These are phyloP conservation scores for Euphonia xanthogaster DNA, from an alignment of 2,797 vertebrate genomes.

Conservation along the genomic window DNA sequence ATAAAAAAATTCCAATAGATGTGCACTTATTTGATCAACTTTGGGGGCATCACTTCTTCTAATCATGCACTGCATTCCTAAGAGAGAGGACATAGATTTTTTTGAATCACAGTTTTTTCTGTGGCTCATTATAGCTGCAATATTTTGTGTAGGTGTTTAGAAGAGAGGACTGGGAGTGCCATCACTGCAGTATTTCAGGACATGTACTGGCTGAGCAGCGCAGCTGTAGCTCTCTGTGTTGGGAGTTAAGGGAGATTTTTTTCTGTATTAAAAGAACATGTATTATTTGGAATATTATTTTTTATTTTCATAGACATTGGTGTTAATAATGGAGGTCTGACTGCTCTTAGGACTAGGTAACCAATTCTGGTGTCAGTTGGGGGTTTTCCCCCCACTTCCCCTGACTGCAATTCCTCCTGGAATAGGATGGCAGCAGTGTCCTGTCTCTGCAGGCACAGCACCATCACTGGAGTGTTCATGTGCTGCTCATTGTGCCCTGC, in stretches of 20 bases:
- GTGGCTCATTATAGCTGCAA: not conserved
- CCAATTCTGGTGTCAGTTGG: not conserved
- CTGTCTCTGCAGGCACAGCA: not conserved
- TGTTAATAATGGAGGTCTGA: not conserved
- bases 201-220: not conserved
- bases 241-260: not conserved
- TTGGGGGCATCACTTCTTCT: conserved; percentile 1
- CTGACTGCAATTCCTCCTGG: not conserved
- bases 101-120: not conserved
- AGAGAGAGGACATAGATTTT: not conserved
- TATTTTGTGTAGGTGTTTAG: not conserved
- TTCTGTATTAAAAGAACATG: not conserved
- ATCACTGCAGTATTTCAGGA: not conserved
- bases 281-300: not conserved
- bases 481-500: not conserved
- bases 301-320: not conserved
- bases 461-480: fast-evolving
- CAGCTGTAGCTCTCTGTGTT: not conserved
- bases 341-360: not conserved
- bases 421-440: not conserved
- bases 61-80: not conserved
- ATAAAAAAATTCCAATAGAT: not conserved
- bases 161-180: not conserved
- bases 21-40: conserved; percentile 30
- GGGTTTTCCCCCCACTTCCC: not conserved